These are phyloP conservation scores for Heliconius melpomene DNA, from an alignment of 1,140 invertebrate species.

Conservation along the genomic window DNA sequence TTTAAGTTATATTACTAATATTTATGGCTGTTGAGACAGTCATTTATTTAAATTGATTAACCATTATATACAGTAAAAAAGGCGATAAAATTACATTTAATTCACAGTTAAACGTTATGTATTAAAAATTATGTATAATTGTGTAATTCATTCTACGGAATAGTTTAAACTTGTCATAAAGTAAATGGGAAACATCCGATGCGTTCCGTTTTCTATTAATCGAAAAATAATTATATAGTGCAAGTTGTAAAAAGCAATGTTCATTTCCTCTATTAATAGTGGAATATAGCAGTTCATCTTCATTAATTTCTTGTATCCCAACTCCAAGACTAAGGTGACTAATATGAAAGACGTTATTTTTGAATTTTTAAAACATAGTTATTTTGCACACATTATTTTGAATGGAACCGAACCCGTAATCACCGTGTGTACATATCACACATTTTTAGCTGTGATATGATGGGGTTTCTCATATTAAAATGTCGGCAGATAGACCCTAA, in stretches of 20 bases:
- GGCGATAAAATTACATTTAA: neutral
- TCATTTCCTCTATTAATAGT: neutral
- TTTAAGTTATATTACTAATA: neutral
- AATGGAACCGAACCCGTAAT: too few relatives aligned
- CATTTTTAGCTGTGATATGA: too few relatives aligned
- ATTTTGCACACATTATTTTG: too few relatives aligned
- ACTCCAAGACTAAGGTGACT: too few relatives aligned
- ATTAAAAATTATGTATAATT: neutral
- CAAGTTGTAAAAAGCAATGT: neutral
- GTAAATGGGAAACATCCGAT: slow-evolving; percentile 1
- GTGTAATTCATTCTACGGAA: neutral
- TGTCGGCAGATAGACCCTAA: too few relatives aligned
- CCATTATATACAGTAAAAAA: neutral
- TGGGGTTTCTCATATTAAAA: too few relatives aligned
- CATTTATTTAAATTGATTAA: slow-evolving; percentile 8
- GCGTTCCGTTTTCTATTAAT: slow-evolving; percentile 14
- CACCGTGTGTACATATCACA: too few relatives aligned
- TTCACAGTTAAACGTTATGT: neutral
- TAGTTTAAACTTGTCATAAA: slow-evolving; percentile 14
- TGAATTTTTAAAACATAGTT: too few relatives aligned
- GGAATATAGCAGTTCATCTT: too few relatives aligned
- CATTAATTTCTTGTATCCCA: too few relatives aligned
- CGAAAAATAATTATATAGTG: neutral
- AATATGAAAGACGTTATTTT: too few relatives aligned
- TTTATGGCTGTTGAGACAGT: neutral